Evolutionary conservation across 2,113 vertebrate genomes (phyloP).

Genomic region (Melanerpes aurifrons): DNA sequence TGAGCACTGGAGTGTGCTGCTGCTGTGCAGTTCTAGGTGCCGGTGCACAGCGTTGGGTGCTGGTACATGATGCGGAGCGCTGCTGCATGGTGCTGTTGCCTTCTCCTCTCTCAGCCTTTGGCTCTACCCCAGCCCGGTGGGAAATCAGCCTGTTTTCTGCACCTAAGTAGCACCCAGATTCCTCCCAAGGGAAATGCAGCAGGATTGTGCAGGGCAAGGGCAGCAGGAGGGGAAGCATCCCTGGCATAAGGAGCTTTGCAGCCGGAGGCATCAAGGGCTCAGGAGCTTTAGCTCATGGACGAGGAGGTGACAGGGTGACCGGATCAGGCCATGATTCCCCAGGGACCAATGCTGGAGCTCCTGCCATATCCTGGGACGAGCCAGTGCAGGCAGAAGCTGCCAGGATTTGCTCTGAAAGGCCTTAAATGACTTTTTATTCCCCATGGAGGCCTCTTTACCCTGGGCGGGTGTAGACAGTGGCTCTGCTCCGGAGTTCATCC

Average conservation of each 20-base stretch:
- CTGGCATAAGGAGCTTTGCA: neutral
- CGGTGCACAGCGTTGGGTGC: accelerated
- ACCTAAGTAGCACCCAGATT: neutral
- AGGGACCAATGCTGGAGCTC: neutral
- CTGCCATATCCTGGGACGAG: too few relatives aligned
- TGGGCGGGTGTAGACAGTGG: too few relatives aligned
- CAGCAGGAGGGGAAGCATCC: neutral
- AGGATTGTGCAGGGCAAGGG: neutral
- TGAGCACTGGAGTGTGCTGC: too few relatives aligned
- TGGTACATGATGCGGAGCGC: neutral
- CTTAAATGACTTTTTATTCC: too few relatives aligned
- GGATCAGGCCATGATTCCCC: neutral
- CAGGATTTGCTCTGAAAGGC: too few relatives aligned
- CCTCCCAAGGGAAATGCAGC: neutral
- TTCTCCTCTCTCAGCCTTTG: too few relatives aligned
- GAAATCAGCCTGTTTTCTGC: neutral
- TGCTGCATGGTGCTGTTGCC: neutral
- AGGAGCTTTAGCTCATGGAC: neutral
- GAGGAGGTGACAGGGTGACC: neutral
- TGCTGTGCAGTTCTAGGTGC: neutral
- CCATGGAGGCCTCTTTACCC: too few relatives aligned
- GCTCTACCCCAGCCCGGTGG: too few relatives aligned
- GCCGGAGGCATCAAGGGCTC: neutral
- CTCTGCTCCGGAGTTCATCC: too few relatives aligned
- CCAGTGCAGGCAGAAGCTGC: too few relatives aligned